Evolutionary conservation across 2,797 vertebrate species (phyloP).

Genomic region (Natrix natrix): DNA sequence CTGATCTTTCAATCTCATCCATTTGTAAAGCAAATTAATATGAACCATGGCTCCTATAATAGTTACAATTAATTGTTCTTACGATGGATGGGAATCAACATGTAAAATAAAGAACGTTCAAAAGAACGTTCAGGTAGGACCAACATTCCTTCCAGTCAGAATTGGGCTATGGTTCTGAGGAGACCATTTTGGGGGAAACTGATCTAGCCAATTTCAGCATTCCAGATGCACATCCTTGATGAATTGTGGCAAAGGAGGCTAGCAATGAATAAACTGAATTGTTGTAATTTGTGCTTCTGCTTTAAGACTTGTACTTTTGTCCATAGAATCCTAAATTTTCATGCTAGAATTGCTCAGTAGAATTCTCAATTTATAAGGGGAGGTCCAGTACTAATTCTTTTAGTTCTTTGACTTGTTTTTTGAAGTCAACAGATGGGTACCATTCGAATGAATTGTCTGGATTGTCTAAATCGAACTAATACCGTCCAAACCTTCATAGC

Average conservation of each 20-base stretch:
- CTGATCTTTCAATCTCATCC: neutral
- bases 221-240: neutral
- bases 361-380: neutral
- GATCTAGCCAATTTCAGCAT: neutral
- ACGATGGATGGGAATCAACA: neutral
- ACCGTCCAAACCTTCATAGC: conserved; percentile 74
- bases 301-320: neutral
- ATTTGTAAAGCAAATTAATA: neutral
- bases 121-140: too few species aligned
- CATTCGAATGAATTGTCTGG: conserved; percentile 78
- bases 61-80: neutral
- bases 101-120: neutral
- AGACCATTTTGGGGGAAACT: neutral
- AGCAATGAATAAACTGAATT: neutral
- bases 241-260: neutral
- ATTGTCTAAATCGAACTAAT: conserved; percentile 78
- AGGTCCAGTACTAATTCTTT: conserved; percentile 14
- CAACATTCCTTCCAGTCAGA: neutral
- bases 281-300: neutral
- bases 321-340: neutral
- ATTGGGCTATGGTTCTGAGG: neutral
- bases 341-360: neutral
- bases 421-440: conserved; percentile 76
- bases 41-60: neutral
- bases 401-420: conserved; percentile 40